These are phyloP conservation scores for Drosophila picticornis DNA, from an alignment of 2,888 invertebrate species.

Conservation along the genomic window DNA sequence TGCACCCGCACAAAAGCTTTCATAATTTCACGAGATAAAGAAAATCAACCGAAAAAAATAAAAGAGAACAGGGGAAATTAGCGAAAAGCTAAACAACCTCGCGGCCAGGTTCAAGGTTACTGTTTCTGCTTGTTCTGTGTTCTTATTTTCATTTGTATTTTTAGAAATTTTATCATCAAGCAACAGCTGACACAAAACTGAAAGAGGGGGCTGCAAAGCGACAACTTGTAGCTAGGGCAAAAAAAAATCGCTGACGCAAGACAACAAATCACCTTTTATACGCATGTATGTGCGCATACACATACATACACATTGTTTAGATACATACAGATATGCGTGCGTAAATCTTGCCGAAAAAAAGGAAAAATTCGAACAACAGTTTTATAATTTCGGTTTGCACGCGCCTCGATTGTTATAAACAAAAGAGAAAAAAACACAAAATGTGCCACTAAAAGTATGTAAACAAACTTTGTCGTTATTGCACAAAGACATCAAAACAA, in stretches of 20 bases:
- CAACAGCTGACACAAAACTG: conserved; percentile 72
- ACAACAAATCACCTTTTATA: conserved; percentile 2
- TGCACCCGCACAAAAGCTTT: conserved; percentile 44
- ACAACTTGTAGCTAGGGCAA: conserved; percentile 42
- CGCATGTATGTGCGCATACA: not conserved
- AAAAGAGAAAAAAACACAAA: conserved; percentile 29
- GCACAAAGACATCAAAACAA: conserved; percentile 51
- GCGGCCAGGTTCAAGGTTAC: conserved; percentile 73
- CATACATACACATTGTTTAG: not conserved
- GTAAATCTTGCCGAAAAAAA: conserved; percentile 21
- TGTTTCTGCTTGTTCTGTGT: conserved; percentile 51
- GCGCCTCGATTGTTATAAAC: conserved; percentile 59
- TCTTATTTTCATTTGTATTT: conserved; percentile 55
- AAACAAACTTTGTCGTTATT: conserved; percentile 77
- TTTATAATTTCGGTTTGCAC: conserved; percentile 64
- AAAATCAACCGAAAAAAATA: conserved; percentile 11
- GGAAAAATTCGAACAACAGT: not conserved
- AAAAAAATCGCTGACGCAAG: conserved; percentile 33
- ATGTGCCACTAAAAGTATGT: conserved; percentile 44
- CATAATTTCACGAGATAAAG: conserved; percentile 14
- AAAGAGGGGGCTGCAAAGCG: conserved; percentile 30
- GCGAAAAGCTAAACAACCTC: conserved; percentile 58
- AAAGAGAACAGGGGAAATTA: not conserved
- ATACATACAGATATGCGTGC: conserved; percentile 1
- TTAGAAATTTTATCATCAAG: conserved; percentile 80